Percentiles rank a stretch among this genome's conserved stretches.
Evolutionary conservation across 2,888 invertebrate species (phyloP).

Genomic region (Netelia fuscicornis): DNA sequence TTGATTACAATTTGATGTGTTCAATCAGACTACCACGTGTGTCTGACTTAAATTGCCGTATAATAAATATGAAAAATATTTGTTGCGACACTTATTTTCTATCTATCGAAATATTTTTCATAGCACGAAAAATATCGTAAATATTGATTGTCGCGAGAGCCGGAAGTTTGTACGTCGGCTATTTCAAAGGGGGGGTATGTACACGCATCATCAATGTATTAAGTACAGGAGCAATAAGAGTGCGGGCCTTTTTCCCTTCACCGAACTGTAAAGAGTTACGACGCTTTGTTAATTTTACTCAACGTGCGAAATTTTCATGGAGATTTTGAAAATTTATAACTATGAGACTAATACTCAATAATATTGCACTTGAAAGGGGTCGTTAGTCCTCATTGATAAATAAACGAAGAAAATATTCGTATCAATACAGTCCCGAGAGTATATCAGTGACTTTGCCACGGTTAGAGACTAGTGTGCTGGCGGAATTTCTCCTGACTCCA

Average conservation of each 20-base stretch:
- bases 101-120: slow-evolving; percentile 57
- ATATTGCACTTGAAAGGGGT: slow-evolving; percentile 62
- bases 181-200: slow-evolving; percentile 27
- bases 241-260: slow-evolving; percentile 36
- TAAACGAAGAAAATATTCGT: slow-evolving; percentile 3
- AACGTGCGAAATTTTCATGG: not conserved
- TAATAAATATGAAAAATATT: slow-evolving; percentile 49
- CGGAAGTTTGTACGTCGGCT: slow-evolving; percentile 33
- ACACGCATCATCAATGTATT: slow-evolving; percentile 31
- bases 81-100: slow-evolving; percentile 38
- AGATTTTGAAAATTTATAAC: slow-evolving; percentile 18
- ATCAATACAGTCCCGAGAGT: slow-evolving; percentile 82
- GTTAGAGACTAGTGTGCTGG: slow-evolving; percentile 75
- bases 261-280: slow-evolving; percentile 29
- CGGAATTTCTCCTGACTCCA: slow-evolving; percentile 75
- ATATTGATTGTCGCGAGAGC: slow-evolving; percentile 37
- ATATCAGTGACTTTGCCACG: slow-evolving; percentile 83
- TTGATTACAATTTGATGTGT: slow-evolving; percentile 46
- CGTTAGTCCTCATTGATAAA: slow-evolving; percentile 5
- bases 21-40: slow-evolving; percentile 12
- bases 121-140: slow-evolving; percentile 56
- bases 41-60: slow-evolving; percentile 26
- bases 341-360: slow-evolving; percentile 54
- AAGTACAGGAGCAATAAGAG: slow-evolving; percentile 31
- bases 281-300: slow-evolving; percentile 6